Evolutionary conservation across 1,140 invertebrate genomes (phyloP).

Genomic region (Pogonus chalceus): DNA sequence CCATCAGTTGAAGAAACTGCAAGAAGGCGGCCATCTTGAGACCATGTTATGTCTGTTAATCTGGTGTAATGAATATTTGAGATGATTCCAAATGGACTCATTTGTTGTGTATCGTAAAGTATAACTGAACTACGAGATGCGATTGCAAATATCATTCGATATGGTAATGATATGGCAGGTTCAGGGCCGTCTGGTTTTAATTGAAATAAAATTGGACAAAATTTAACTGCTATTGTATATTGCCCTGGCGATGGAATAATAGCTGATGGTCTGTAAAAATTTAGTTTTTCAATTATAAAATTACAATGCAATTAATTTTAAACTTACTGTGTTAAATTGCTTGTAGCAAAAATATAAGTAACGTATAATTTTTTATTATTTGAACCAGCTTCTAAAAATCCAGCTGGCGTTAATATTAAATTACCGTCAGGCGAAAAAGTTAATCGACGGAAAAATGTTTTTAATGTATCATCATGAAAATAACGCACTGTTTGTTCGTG

Average conservation of each 20-base stretch:
- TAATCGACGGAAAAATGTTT: slow-evolving; percentile 84
- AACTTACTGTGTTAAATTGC: slow-evolving; percentile 59
- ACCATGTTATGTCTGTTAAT: slow-evolving; percentile 88
- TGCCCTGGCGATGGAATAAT: slow-evolving; percentile 71
- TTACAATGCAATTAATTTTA: neutral
- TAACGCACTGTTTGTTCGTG: slow-evolving; percentile 54
- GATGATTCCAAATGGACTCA: slow-evolving; percentile 70
- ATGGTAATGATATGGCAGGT: slow-evolving; percentile 56
- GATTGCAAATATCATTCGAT: slow-evolving; percentile 82
- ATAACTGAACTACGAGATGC: slow-evolving; percentile 78
- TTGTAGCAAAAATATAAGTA: slow-evolving; percentile 72
- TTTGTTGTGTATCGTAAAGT: slow-evolving; percentile 87
- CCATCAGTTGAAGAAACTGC: slow-evolving; percentile 90
- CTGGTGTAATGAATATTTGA: slow-evolving; percentile 90
- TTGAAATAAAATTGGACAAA: slow-evolving; percentile 68
- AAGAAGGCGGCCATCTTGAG: slow-evolving; percentile 68
- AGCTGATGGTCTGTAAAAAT: slow-evolving; percentile 59
- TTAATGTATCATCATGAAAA: slow-evolving; percentile 90
- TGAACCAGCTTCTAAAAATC: slow-evolving; percentile 56
- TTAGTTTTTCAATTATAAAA: neutral
- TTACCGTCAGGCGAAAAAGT: slow-evolving; percentile 83
- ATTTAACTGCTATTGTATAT: slow-evolving; percentile 68
- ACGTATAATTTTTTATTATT: slow-evolving; percentile 54
- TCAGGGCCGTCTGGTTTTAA: slow-evolving; percentile 45
- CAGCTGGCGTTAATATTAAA: slow-evolving; percentile 76